Evolutionary conservation across 2,888 invertebrate species (phyloP).

Genomic region (Ischnura elegans): DNA sequence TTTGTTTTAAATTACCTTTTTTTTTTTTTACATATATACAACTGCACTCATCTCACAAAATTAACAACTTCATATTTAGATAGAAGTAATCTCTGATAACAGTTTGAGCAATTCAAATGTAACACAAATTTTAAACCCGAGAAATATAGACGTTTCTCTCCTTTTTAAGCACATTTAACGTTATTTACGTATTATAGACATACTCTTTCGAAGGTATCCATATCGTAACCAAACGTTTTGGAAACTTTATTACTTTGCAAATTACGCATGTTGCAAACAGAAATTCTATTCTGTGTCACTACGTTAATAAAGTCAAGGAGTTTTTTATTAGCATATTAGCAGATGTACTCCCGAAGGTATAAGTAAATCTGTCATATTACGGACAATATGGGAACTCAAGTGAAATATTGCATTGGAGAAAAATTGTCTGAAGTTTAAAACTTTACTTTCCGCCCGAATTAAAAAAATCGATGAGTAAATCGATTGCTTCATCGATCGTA

Average conservation of each 20-base stretch:
- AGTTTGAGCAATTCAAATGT: slow-evolving; percentile 9
- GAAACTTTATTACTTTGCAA: background rate
- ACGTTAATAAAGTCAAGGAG: background rate
- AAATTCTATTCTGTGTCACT: background rate
- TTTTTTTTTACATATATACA: slow-evolving; percentile 21
- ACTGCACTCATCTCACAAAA: background rate
- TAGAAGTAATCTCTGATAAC: background rate
- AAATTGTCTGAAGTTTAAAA: background rate
- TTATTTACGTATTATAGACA: background rate
- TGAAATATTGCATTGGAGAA: background rate
- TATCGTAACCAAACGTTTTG: background rate
- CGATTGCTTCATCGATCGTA: background rate
- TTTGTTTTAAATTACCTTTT: background rate
- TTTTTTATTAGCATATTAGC: background rate
- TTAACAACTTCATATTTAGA: background rate
- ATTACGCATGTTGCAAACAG: background rate
- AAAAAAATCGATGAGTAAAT: background rate
- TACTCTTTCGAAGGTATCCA: background rate
- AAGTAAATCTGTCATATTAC: background rate
- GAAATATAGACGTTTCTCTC: background rate
- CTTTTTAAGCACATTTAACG: background rate
- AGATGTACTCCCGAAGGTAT: background rate
- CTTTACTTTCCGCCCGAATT: background rate
- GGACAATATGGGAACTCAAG: background rate
- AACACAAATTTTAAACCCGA: background rate